Percentiles rank a stretch among this genome's conserved stretches.
These are phyloP conservation scores for Penaeus vannamei DNA, from an alignment of 1,140 invertebrate genomes.

Conservation along the genomic window DNA sequence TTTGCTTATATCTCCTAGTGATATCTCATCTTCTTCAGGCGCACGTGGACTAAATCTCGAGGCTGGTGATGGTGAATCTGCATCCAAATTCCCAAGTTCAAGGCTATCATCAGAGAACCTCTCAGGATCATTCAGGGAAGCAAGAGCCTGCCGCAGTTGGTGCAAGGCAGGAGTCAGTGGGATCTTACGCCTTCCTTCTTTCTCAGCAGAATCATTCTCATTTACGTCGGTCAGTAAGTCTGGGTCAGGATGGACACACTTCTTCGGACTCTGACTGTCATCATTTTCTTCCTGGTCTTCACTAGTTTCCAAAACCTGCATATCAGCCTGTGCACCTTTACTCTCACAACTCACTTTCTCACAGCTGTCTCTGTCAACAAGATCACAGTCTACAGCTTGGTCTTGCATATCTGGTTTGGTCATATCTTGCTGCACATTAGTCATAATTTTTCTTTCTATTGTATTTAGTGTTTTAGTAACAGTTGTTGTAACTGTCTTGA, in stretches of 20 bases:
- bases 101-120: slow-evolving; percentile 63
- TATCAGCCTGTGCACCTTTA: slow-evolving; percentile 31
- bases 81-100: slow-evolving; percentile 40
- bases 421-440: not conserved
- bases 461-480: not conserved
- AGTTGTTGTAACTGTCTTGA: slow-evolving; percentile 33
- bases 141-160: slow-evolving; percentile 21
- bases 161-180: slow-evolving; percentile 41
- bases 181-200: slow-evolving; percentile 39
- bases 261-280: not conserved
- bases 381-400: slow-evolving; percentile 39
- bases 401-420: slow-evolving; percentile 2
- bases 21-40: slow-evolving; percentile 40
- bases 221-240: slow-evolving; percentile 13
- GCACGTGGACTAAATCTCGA: slow-evolving; percentile 23
- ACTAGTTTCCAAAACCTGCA: not conserved
- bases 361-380: not conserved
- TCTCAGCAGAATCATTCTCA: not conserved
- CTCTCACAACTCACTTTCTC: slow-evolving; percentile 1
- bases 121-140: slow-evolving; percentile 49
- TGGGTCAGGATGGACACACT: slow-evolving; percentile 2
- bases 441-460: not conserved
- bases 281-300: not conserved
- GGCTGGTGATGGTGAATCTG: not conserved
- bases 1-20: slow-evolving; percentile 49